phyloP scores from a whole-genome alignment of 1,140 invertebrate genomes.

The Lepidurus apus region DNA sequence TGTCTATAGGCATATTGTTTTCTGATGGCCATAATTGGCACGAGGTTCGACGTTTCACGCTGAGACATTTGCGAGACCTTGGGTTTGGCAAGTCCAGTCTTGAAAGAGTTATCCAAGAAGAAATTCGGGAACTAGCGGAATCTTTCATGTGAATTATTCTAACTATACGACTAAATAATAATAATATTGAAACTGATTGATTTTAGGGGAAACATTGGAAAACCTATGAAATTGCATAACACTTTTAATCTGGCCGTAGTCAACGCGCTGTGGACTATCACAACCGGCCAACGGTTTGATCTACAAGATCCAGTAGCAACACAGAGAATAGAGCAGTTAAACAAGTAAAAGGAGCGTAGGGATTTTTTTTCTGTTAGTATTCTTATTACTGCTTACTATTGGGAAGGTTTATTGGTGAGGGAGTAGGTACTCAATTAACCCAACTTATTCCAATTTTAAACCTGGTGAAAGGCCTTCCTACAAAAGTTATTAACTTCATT shows the following conservation, averaged over 20 bases:
- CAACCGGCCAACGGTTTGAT: conserved; percentile 29
- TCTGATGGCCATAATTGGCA: conserved; percentile 36
- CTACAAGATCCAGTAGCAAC: conserved; percentile 23
- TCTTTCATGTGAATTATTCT: neutral
- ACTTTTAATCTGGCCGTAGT: conserved; percentile 28
- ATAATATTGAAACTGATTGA: neutral
- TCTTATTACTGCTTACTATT: neutral
- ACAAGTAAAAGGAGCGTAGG: neutral
- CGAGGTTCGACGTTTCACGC: conserved; percentile 37
- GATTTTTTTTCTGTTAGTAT: neutral
- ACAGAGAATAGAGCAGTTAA: conserved; percentile 14
- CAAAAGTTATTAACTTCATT: neutral
- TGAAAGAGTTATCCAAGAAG: conserved; percentile 36
- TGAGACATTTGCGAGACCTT: conserved; percentile 36
- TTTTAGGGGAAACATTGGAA: conserved; percentile 13
- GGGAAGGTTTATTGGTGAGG: neutral
- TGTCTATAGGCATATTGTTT: conserved; percentile 34
- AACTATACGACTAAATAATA: neutral
- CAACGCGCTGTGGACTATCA: conserved; percentile 32
- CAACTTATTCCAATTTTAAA: neutral
- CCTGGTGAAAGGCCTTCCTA: neutral
- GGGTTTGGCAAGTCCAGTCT: conserved; percentile 37
- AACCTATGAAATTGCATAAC: conserved; percentile 25
- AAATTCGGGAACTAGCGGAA: conserved; percentile 35
- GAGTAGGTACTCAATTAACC: neutral